Evolutionary conservation across 2,113 vertebrate species (phyloP).

Genomic region (Pituophis catenifer): DNA sequence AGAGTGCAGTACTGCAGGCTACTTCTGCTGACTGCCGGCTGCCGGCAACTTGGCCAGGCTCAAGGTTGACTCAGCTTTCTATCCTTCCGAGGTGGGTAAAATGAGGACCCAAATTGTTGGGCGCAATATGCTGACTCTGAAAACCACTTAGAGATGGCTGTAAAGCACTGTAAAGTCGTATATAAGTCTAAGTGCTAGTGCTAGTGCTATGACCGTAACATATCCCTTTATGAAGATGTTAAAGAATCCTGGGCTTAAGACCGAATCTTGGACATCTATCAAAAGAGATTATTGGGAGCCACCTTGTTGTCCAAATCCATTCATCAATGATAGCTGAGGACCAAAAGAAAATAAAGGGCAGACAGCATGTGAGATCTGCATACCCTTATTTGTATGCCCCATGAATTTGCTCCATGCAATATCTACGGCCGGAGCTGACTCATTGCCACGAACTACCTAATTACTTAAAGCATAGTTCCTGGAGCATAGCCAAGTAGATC

Average conservation of each 20-base stretch:
- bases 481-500: not conserved
- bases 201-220: too few species aligned
- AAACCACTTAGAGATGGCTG: too few species aligned
- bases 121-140: too few species aligned
- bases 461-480: not conserved
- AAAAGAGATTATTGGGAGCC: conserved; percentile 24
- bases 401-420: not conserved
- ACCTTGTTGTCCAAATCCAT: not conserved
- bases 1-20: too few species aligned
- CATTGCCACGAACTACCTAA: not conserved
- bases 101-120: too few species aligned
- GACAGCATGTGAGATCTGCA: not conserved
- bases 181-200: too few species aligned
- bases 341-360: not conserved
- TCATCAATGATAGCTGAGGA: not conserved
- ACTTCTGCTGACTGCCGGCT: too few species aligned
- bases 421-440: not conserved
- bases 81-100: too few species aligned
- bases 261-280: not conserved
- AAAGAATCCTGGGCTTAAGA: not conserved
- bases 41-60: too few species aligned
- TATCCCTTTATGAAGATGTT: not conserved
- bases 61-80: too few species aligned
- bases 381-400: not conserved
- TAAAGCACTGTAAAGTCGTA: too few species aligned